Evolutionary conservation across 2,113 vertebrate genomes (phyloP).

Genomic region (Lasiurus borealis): DNA sequence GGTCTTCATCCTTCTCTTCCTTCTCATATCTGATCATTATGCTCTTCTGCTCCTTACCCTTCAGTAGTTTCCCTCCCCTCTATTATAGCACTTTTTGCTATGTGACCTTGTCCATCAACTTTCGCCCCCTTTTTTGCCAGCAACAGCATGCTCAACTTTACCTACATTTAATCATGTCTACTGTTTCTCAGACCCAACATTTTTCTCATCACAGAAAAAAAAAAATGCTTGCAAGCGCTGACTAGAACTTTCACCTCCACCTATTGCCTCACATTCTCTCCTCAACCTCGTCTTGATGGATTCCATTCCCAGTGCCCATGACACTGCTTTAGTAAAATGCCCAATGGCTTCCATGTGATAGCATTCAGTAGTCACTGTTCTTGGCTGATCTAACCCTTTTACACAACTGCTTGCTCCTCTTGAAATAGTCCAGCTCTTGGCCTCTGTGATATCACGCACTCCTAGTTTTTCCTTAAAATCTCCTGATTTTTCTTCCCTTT

Average conservation of each 20-base stretch:
- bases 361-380: neutral
- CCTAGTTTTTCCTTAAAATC: neutral
- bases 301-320: neutral
- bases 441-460: neutral
- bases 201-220: neutral
- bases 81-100: neutral
- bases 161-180: neutral
- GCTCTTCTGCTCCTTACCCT: neutral
- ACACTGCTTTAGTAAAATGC: neutral
- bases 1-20: neutral
- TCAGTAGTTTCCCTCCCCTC: neutral
- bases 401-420: neutral
- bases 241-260: neutral
- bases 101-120: neutral
- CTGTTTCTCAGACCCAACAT: neutral
- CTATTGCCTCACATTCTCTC: neutral
- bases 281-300: neutral
- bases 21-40: neutral
- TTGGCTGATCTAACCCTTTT: neutral
- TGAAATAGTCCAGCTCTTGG: neutral
- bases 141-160: neutral
- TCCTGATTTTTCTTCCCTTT: neutral
- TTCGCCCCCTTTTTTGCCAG: neutral
- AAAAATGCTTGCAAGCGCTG: neutral
- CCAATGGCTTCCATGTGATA: fast-evolving